Percentiles rank a stretch among this genome's conserved stretches.
Conservation (phyloP, 2,888 invertebrate genomes). For the Drosophila maculinotata region DNA sequence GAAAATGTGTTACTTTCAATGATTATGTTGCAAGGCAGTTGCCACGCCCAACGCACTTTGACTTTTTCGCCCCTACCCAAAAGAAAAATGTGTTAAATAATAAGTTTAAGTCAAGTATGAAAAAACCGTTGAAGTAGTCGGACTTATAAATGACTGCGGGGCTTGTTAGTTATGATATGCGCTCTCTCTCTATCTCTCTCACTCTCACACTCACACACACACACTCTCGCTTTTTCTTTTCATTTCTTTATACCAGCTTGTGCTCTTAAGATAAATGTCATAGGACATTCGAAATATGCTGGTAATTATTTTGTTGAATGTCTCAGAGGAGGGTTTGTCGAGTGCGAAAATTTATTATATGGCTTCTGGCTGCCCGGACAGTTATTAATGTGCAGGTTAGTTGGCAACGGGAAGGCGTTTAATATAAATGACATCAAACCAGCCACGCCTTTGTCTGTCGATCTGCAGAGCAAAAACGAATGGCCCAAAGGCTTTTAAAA, state of each 20-base stretch:
- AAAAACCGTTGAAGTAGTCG: conserved; percentile 9
- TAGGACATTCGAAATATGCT: conserved; percentile 77
- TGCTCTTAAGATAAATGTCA: conserved; percentile 47
- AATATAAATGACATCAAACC: conserved; percentile 43
- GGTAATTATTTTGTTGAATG: conserved; percentile 80
- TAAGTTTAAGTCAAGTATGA: conserved; percentile 26
- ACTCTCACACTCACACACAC: not conserved
- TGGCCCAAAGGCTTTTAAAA: not conserved
- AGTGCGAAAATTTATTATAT: conserved; percentile 63
- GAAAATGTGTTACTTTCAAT: conserved; percentile 19
- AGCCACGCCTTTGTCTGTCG: conserved; percentile 5
- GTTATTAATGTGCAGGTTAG: conserved; percentile 72
- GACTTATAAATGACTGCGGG: conserved; percentile 60
- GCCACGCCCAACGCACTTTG: conserved; percentile 36
- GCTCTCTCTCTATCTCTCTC: conserved; percentile 5
- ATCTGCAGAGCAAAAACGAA: not conserved
- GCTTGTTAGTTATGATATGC: conserved; percentile 68
- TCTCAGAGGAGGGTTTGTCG: conserved; percentile 70
- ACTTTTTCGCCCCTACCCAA: conserved; percentile 5
- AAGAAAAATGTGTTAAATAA: conserved; percentile 24
- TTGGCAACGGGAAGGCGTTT: conserved; percentile 28
- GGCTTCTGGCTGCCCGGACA: conserved; percentile 45
- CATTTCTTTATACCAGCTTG: not conserved
- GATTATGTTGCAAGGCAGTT: conserved; percentile 30
- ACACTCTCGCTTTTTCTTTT: not conserved